Percentiles rank a stretch among this genome's conserved stretches.
phyloP scores from a whole-genome alignment of 1,140 invertebrate genomes.

The Neuroterus valhalla region DNA sequence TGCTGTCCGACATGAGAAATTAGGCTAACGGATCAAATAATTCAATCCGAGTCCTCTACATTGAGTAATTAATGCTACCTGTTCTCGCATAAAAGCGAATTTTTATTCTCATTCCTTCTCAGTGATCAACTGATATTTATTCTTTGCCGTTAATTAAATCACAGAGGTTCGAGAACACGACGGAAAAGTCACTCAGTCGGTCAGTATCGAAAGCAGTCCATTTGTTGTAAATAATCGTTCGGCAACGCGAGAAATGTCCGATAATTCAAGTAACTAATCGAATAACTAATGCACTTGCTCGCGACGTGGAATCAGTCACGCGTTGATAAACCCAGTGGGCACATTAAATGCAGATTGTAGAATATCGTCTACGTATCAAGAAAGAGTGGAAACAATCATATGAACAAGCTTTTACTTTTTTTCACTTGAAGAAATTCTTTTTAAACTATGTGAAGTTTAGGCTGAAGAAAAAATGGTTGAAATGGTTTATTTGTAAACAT shows the following conservation, averaged over 20 bases:
- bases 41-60: conserved; percentile 20
- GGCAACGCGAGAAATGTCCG: conserved; percentile 6
- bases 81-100: background rate
- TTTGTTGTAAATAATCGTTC: conserved; percentile 13
- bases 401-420: too few species aligned
- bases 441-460: too few species aligned
- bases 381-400: background rate
- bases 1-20: conserved; percentile 26
- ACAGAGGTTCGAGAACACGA: background rate
- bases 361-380: background rate
- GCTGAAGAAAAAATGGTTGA: too few species aligned
- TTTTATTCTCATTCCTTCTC: background rate
- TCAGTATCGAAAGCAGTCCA: conserved; percentile 1
- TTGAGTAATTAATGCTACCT: conserved; percentile 19
- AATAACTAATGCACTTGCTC: conserved; percentile 26
- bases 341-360: conserved; percentile 8
- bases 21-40: conserved; percentile 30
- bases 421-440: too few species aligned
- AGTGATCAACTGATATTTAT: background rate
- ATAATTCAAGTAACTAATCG: conserved; percentile 28
- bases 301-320: conserved; percentile 17
- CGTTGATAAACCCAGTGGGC: conserved; percentile 13
- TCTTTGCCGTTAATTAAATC: background rate
- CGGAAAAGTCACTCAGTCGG: background rate
- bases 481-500: too few species aligned